A percentile compares a stretch with the other conserved stretches of the same genome.
phyloP scores from a whole-genome alignment of 2,113 vertebrate species.

The Petromus typicus region DNA sequence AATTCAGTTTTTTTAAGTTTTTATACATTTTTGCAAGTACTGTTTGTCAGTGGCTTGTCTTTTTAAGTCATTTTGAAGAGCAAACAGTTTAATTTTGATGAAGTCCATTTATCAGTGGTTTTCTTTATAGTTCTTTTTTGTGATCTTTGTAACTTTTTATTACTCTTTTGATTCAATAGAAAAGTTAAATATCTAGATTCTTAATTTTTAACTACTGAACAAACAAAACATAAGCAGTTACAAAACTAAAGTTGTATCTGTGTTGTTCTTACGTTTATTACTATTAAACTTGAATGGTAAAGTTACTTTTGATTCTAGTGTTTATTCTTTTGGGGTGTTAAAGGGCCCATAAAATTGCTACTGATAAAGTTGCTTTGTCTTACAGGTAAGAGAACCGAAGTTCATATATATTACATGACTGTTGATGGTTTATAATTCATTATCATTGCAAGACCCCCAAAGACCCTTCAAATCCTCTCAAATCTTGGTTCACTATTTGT shows the following conservation, averaged over 20 bases:
- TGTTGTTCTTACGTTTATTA: conserved; percentile 9
- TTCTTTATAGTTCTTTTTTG: conserved; percentile 5
- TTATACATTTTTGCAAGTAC: neutral
- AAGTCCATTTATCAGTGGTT: neutral
- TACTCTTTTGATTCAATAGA: conserved; percentile 3
- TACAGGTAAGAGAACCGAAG: neutral
- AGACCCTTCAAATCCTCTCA: neutral
- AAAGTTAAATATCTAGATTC: neutral
- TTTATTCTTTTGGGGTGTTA: conserved; percentile 29
- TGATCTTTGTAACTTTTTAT: neutral
- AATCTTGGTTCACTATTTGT: neutral
- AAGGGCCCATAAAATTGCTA: neutral
- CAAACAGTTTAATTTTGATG: conserved; percentile 52
- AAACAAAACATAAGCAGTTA: neutral
- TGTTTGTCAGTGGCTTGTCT: conserved; percentile 24
- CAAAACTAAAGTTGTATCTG: neutral
- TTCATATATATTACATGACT: neutral
- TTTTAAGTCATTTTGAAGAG: conserved; percentile 31
- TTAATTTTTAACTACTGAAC: neutral
- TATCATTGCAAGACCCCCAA: neutral
- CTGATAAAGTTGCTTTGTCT: conserved; percentile 3
- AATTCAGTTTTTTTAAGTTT: neutral
- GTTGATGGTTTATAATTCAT: neutral
- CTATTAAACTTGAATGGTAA: conserved; percentile 5
- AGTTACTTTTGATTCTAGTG: neutral